These are phyloP conservation scores for Coregonus ussuriensis DNA, from an alignment of 2,797 vertebrate species.

Conservation along the genomic window DNA sequence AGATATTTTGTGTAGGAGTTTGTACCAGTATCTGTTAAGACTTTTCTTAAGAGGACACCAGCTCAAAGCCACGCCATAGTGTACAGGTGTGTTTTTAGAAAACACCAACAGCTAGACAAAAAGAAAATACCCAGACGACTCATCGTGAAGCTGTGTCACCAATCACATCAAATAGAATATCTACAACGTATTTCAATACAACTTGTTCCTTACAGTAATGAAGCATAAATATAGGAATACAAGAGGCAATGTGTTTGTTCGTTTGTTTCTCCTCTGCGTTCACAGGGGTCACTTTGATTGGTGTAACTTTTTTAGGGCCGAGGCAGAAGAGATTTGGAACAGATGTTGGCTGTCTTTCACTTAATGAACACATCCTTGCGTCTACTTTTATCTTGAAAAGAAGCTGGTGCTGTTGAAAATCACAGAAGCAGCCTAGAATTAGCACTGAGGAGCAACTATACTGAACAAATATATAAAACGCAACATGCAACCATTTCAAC, in stretches of 20 bases:
- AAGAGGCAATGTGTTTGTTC: neutral
- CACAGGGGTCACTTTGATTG: constrained; percentile 22
- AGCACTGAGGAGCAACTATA: constrained; percentile 10
- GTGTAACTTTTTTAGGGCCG: constrained; percentile 13
- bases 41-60: neutral
- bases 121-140: neutral
- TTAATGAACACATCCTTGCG: constrained; percentile 48
- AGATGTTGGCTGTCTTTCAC: constrained; percentile 42
- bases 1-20: neutral
- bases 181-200: neutral
- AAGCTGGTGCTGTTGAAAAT: constrained; percentile 44
- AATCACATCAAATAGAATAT: neutral
- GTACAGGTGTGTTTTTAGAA: neutral
- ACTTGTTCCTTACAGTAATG: neutral
- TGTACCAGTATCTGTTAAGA: neutral
- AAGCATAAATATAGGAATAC: neutral
- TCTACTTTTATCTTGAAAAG: constrained; percentile 47
- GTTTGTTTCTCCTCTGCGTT: constrained; percentile 16
- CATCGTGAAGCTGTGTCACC: neutral
- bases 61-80: neutral
- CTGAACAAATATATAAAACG: too few relatives aligned
- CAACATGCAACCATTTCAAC: too few relatives aligned
- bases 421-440: constrained; percentile 30
- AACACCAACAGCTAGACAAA: neutral
- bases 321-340: constrained; percentile 22